Conservation (phyloP, 2,888 invertebrate species). For the Oligia latruncula region DNA sequence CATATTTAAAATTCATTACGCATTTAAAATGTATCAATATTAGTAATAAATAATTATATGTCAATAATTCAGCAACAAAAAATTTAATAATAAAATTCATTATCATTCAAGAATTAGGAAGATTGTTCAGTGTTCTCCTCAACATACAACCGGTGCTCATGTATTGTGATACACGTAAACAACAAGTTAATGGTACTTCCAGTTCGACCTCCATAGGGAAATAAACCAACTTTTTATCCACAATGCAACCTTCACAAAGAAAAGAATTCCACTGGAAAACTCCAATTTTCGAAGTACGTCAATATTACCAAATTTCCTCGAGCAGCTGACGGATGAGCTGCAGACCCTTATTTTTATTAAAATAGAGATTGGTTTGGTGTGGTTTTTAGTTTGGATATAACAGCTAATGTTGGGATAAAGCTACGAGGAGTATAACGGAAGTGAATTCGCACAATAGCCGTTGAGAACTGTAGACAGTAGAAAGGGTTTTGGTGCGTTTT, state of each 20-base stretch:
- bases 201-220: conserved; percentile 22
- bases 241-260: conserved; percentile 52
- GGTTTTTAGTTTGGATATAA: neutral
- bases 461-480: conserved; percentile 43
- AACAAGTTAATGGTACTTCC: conserved; percentile 14
- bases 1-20: no score
- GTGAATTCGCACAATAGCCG: conserved; percentile 54
- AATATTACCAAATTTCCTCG: conserved; percentile 39
- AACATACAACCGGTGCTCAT: neutral
- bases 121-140: neutral
- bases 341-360: neutral
- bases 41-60: no score
- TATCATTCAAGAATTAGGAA: no score
- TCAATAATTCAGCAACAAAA: no score
- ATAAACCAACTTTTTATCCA: conserved; percentile 52
- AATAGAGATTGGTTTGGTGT: conserved; percentile 13
- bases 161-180: conserved; percentile 14
- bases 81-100: no score
- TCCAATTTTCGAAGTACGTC: conserved; percentile 59
- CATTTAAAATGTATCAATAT: no score
- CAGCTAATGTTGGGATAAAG: neutral
- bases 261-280: conserved; percentile 52
- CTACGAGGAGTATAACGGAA: conserved; percentile 53
- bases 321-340: accelerated
- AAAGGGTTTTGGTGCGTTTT: conserved; percentile 47